A percentile compares a stretch with the other conserved stretches of the same genome.
Conservation (phyloP, 1,140 invertebrate species). For the Apocrypta bakeri region DNA sequence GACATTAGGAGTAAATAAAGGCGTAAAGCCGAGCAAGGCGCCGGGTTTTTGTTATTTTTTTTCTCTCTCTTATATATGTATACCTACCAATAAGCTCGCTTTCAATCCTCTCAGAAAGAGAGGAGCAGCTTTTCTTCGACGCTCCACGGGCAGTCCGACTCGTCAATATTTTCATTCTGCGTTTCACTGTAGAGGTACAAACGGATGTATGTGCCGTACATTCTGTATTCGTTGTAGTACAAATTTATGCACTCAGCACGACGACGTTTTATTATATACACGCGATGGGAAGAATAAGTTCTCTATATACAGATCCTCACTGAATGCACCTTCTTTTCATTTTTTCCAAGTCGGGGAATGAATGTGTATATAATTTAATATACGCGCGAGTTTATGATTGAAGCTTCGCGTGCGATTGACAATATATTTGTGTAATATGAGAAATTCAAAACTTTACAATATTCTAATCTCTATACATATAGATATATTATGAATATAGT, state of each 20-base stretch:
- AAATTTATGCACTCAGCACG: conserved; percentile 41
- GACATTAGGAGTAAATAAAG: conserved; percentile 51
- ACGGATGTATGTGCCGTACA: not conserved
- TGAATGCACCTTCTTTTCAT: not conserved
- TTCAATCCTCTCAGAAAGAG: conserved; percentile 5
- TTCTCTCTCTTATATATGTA: conserved; percentile 2
- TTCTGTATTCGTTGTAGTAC: not conserved
- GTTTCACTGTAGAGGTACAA: not conserved
- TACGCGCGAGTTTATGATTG: too few relatives aligned
- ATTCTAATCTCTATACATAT: too few relatives aligned
- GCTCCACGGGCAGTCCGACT: conserved; percentile 31
- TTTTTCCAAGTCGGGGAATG: not conserved
- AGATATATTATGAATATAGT: too few relatives aligned
- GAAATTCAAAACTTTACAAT: too few relatives aligned
- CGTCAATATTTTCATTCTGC: conserved; percentile 44
- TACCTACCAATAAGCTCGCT: conserved; percentile 14
- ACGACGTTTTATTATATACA: conserved; percentile 38
- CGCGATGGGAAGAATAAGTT: conserved; percentile 9
- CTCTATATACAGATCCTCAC: too few relatives aligned
- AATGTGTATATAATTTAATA: not conserved
- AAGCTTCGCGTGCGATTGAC: too few relatives aligned
- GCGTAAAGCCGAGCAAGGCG: conserved; percentile 43
- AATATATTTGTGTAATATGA: too few relatives aligned
- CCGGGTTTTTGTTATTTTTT: conserved; percentile 25
- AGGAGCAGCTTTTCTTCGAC: not conserved